Conservation (phyloP, 2,113 vertebrate genomes). For the Todiramphus chloris region DNA sequence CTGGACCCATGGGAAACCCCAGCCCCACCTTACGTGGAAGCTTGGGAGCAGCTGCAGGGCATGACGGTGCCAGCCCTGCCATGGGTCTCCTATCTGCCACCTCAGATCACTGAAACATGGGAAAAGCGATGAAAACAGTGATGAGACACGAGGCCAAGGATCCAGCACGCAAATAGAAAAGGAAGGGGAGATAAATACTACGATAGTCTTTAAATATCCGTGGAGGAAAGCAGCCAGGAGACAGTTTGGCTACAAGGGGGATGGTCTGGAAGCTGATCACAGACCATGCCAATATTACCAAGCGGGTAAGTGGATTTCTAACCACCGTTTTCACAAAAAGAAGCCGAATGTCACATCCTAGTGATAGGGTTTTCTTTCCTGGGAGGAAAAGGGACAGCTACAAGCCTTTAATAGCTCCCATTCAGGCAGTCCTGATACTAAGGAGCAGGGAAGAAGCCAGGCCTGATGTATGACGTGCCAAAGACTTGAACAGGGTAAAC, state of each 20-base stretch:
- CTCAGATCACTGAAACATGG: neutral
- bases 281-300: conserved; percentile 1
- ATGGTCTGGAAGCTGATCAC: conserved; percentile 6
- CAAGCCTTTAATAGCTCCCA: conserved; percentile 7
- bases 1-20: neutral
- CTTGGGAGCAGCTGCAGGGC: neutral
- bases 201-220: conserved; percentile 63
- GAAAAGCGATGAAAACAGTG: neutral
- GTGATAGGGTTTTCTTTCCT: neutral
- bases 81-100: neutral
- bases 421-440: neutral
- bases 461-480: conserved; percentile 33
- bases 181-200: conserved; percentile 66
- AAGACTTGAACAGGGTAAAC: conserved; percentile 1
- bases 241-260: conserved; percentile 39
- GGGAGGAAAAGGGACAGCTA: neutral
- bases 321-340: neutral
- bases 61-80: neutral
- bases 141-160: neutral
- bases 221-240: conserved; percentile 65
- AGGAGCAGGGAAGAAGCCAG: neutral
- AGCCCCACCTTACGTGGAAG: rapidly evolving
- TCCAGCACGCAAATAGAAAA: conserved; percentile 59
- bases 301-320: neutral
- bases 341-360: neutral